Base-by-base conservation (phyloP, 92 coral and sea anemone genomes). In the Phenganax marumi region DNA sequence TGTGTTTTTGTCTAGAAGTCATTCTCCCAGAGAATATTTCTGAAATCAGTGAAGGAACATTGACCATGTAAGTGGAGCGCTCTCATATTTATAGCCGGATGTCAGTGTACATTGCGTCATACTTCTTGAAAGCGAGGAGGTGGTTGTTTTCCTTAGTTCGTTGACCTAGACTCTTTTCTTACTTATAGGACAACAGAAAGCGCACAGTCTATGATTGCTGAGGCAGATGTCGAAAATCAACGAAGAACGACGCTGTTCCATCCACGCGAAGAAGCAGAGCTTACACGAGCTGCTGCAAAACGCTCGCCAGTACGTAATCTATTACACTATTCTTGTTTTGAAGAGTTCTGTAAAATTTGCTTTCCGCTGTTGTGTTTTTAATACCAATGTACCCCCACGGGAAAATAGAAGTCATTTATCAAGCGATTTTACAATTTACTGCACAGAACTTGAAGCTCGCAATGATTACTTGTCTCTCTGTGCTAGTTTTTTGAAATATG, bases 251-350 rank as follows among this genome's bases (percentile, higher is more conserved):
- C 83, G 8, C 83, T 78, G 61, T 48, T 78, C 47, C 83, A 78
- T 49, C 83, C 83, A n/a, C 47, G 63, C 24, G 83, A 78, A 64
- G 83, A 78, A 60, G 83, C 83, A 9, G 83, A 78, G 43, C 54
- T 12, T 49, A 61, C 73, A 47, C 57, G 83, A 49, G 60, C 73
- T 8, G 54, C 33, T 23, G 26, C 72, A 0, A 66, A 66, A 66
- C 17, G 43, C 43, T 6, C 3, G 10, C 50, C 12, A 10, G 50
- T 66, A 66, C 0, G 72, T 66, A 12, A 2, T 10, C 43, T 0
- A 17, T 66, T 25, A 25, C 0, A 33, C 5, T 33, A 5, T 33
- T 1, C 43, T 33, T 33, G 43, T 33, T 33, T 33, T 33, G 43
- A 1, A 33, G 43, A 33, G 43, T 33, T 33, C 43, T 33, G 2